Evolutionary conservation across 2,888 invertebrate genomes (phyloP).

Genomic region (Habrosyne pyritoides): DNA sequence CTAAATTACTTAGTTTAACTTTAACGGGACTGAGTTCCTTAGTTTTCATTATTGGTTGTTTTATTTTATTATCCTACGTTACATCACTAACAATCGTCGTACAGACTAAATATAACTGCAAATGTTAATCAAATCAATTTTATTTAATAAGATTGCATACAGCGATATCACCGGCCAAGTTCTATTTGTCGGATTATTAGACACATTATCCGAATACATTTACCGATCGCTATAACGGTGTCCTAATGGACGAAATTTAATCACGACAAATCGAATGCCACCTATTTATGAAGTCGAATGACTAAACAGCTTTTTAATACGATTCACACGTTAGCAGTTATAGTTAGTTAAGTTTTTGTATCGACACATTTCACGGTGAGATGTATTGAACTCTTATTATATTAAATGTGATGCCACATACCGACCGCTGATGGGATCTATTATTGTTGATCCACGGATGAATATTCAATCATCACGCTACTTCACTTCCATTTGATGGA

Average conservation of each 20-base stretch:
- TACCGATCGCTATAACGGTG: constrained; percentile 72
- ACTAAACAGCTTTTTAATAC: constrained; percentile 83
- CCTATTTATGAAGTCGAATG: constrained; percentile 82
- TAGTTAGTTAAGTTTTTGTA: constrained; percentile 83
- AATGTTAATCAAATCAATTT: constrained; percentile 32
- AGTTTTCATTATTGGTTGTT: constrained; percentile 2
- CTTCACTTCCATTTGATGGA: constrained; percentile 66
- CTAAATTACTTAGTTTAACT: constrained; percentile 66
- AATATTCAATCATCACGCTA: constrained; percentile 80
- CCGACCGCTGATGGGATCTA: constrained; percentile 79
- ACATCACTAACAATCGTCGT: not conserved
- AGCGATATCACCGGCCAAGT: constrained; percentile 60
- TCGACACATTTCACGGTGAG: constrained; percentile 82
- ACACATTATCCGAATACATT: constrained; percentile 69
- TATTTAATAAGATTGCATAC: constrained; percentile 43
- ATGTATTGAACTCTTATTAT: constrained; percentile 81
- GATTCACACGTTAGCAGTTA: constrained; percentile 83
- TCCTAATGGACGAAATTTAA: constrained; percentile 81
- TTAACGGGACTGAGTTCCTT: constrained; percentile 54
- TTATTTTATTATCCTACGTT: constrained; percentile 11
- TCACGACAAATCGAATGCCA: constrained; percentile 83
- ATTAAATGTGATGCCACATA: constrained; percentile 82
- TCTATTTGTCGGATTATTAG: constrained; percentile 74
- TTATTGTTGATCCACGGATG: constrained; percentile 82
- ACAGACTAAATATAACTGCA: constrained; percentile 12